Evolutionary conservation across 1,140 invertebrate species (phyloP), one percentile per base, ranked within the genome.

Genomic region (Colletes gigas): DNA sequence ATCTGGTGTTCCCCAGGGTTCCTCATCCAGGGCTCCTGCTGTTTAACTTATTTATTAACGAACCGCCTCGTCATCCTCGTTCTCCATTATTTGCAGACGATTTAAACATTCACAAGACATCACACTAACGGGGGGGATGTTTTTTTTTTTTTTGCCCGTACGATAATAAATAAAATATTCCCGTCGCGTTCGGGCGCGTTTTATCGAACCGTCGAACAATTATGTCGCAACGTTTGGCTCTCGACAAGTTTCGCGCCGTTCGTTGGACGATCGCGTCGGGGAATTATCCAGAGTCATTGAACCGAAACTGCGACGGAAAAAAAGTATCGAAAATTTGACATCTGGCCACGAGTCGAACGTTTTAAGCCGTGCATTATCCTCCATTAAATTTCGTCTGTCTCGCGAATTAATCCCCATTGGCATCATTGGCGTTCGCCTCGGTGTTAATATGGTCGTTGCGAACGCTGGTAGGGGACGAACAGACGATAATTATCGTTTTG

Each of bases 321-420:
- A 12, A 39, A 30, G 14, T 12, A 10, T 15, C 50, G 30, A 55
- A 30, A 19, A 44, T 44, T 67, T 44, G 68, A 78, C 73, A 77
- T 72, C n/a, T 78, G 66, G 30, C 19, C 19, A 50, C 41, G 55
- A 19, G 14, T 8, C 17, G 39, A 41, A 7, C 39, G 52, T 17
- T 67, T 76, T 74, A 57, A 55, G 15, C n/a, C 8, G 0, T 21
- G n/a, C 47, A 50, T 63, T 52, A 19, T 10, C 6, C 9, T 60
- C 21, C 70, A 44, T 66, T 75, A 44, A 62, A 66, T 62, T 57
- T 55, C 59, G 21, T 71, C 67, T 57, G 66, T 47, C 54, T 14
- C n/a, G 57, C 12, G 50, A 80, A 80, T 84, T 84, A 83, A 83
- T 81, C 66, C 65, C 52, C 59, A 74, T 75, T 79, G 70, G 67